Conservation (phyloP, 2,888 invertebrate species). For the Nephrotoma flavescens region DNA sequence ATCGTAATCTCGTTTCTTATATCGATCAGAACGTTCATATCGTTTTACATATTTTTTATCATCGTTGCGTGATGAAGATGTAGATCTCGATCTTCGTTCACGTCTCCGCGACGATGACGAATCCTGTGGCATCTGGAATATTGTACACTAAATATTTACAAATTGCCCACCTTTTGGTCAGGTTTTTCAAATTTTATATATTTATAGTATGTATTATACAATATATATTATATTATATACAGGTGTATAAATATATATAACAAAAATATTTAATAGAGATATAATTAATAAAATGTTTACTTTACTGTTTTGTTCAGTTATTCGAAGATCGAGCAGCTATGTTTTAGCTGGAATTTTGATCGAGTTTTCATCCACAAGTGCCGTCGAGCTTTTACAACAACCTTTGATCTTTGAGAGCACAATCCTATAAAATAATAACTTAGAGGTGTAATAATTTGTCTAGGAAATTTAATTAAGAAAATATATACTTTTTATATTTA, state of each 20-base stretch:
- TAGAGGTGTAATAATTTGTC: slow-evolving; percentile 4
- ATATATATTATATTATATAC: neutral
- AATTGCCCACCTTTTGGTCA: neutral
- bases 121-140: slow-evolving; percentile 3
- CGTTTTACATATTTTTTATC: neutral
- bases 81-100: neutral
- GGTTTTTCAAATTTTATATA: neutral
- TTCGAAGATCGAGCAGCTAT: neutral
- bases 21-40: neutral
- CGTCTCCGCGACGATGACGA: neutral
- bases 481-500: slow-evolving; percentile 2
- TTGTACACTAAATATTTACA: slow-evolving; percentile 5
- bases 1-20: neutral
- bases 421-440: slow-evolving; percentile 6
- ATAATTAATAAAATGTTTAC: neutral
- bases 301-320: slow-evolving; percentile 2
- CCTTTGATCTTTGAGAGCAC: slow-evolving; percentile 3
- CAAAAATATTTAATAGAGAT: neutral
- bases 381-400: neutral
- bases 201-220: neutral
- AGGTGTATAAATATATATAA: neutral
- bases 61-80: neutral
- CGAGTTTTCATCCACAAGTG: neutral
- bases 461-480: neutral
- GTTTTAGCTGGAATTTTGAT: neutral